Conservation (phyloP, 2,888 invertebrate genomes). For the Gortyna flavago region DNA sequence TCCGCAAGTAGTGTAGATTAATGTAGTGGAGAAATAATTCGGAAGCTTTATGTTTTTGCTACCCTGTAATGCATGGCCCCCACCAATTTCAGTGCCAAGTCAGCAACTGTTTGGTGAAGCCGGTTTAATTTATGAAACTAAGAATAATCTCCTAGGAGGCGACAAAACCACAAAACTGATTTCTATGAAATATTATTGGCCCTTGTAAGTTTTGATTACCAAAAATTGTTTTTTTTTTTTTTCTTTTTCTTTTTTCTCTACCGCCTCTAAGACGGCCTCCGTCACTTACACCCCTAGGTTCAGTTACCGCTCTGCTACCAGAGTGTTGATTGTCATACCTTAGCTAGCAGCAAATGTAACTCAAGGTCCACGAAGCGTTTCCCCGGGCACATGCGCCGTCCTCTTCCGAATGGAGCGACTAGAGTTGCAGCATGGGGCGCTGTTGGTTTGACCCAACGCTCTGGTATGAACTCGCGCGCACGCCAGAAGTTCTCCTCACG, state of each 20-base stretch:
- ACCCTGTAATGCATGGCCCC: neutral
- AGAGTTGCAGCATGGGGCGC: constrained; percentile 91
- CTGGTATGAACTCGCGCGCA: constrained; percentile 93
- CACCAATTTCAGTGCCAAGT: neutral
- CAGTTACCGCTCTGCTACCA: neutral
- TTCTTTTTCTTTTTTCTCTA: neutral
- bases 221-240: neutral
- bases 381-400: constrained; percentile 95
- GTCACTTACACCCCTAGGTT: neutral
- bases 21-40: neutral
- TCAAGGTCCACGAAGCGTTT: constrained; percentile 95
- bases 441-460: constrained; percentile 92
- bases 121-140: neutral
- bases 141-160: neutral
- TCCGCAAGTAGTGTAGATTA: neutral
- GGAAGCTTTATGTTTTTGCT: neutral
- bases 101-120: neutral
- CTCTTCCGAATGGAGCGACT: constrained; percentile 95
- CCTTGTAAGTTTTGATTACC: neutral
- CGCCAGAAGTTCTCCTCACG: constrained; percentile 93
- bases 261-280: neutral
- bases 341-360: constrained; percentile 93
- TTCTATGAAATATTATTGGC: neutral
- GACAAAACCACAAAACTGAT: neutral
- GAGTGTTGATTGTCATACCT: constrained; percentile 79